Conservation (phyloP, 2,888 invertebrate genomes). For the Myopa tessellatipennis region DNA sequence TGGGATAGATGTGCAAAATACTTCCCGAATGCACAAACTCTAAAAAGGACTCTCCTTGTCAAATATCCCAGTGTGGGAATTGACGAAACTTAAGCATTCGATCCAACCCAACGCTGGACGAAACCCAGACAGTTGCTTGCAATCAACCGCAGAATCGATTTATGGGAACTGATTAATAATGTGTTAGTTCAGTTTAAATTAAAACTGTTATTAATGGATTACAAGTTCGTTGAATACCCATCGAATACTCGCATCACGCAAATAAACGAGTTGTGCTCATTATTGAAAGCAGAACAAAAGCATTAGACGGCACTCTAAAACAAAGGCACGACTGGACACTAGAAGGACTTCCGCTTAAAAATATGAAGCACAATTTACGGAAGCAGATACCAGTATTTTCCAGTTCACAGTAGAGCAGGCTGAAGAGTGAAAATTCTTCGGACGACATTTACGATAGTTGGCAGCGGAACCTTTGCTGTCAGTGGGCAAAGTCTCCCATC, state of each 20-base stretch:
- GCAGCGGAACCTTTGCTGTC: slow-evolving; percentile 10
- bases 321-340: slow-evolving; percentile 39
- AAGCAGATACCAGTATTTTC: slow-evolving; percentile 34
- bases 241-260: neutral
- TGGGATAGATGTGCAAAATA: too few relatives aligned
- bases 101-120: too few relatives aligned
- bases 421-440: slow-evolving; percentile 4
- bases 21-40: too few relatives aligned
- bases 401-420: slow-evolving; percentile 14
- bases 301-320: neutral
- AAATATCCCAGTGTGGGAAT: too few relatives aligned
- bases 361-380: slow-evolving; percentile 34
- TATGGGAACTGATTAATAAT: too few relatives aligned
- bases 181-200: too few relatives aligned
- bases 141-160: too few relatives aligned
- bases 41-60: too few relatives aligned
- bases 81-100: too few relatives aligned
- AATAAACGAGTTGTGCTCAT: neutral
- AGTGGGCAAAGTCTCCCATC: slow-evolving; percentile 7
- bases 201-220: too few relatives aligned
- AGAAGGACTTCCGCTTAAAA: slow-evolving; percentile 49
- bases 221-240: neutral
- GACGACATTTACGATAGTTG: slow-evolving; percentile 16
- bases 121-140: too few relatives aligned
- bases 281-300: neutral